Percentiles rank a stretch among this genome's conserved stretches.
Evolutionary conservation across 2,797 vertebrate species (phyloP).

Genomic region (Pteronotus mesoamericanus): DNA sequence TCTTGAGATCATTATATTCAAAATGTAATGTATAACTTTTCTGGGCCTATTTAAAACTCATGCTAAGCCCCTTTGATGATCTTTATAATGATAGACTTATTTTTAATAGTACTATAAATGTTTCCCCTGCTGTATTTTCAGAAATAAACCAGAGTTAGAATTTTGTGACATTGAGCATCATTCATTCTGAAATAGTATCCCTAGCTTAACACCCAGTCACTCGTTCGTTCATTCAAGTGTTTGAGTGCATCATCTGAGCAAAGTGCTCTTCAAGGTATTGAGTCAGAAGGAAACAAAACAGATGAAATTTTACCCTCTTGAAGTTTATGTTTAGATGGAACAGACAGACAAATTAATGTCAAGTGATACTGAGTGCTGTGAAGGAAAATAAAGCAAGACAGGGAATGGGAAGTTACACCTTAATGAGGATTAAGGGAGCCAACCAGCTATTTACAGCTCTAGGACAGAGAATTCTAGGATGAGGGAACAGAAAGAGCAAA

Average conservation of each 20-base stretch:
- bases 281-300: not conserved
- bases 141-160: not conserved
- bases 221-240: not conserved
- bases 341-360: not conserved
- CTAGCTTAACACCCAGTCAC: not conserved
- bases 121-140: constrained; percentile 26
- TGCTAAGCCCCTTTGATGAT: not conserved
- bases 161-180: not conserved
- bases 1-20: not conserved
- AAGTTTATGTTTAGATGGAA: not conserved
- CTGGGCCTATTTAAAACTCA: not conserved
- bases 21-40: not conserved
- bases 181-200: not conserved
- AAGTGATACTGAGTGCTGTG: not conserved
- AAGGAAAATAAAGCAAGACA: not conserved
- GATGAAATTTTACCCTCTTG: not conserved
- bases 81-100: not conserved
- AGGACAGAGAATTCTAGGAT: not conserved
- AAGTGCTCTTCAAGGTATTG: not conserved
- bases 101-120: not conserved
- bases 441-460: not conserved
- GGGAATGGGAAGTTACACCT: not conserved
- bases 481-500: not conserved
- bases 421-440: not conserved
- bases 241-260: not conserved